Conservation (phyloP, 92 coral and sea anemone genomes). For the Porites lobata region DNA sequence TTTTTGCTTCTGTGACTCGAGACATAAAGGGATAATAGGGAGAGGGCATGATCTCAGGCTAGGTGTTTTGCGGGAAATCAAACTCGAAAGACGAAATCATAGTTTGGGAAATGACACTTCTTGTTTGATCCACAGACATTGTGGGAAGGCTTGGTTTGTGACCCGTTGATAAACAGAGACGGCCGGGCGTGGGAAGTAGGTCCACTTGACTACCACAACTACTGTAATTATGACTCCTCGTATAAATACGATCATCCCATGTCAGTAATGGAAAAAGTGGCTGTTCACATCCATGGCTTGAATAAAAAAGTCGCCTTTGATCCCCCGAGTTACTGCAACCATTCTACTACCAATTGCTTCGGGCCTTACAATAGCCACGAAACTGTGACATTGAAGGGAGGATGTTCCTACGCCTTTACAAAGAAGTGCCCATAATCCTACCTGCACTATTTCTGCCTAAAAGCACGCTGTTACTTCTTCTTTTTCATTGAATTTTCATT, state of each 20-base stretch:
- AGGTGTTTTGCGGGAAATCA: too few relatives aligned
- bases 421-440: too few relatives aligned
- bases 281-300: conserved; percentile 57
- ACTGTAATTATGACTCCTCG: too few relatives aligned
- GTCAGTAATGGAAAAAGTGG: not conserved
- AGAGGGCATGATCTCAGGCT: too few relatives aligned
- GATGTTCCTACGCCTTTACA: too few relatives aligned
- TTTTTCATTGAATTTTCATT: too few relatives aligned
- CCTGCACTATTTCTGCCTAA: too few relatives aligned
- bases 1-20: too few relatives aligned
- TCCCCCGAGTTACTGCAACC: conserved; percentile 58
- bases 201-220: not conserved
- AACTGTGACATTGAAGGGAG: conserved; percentile 18
- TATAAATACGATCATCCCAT: not conserved
- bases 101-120: not conserved
- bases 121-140: not conserved
- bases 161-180: conserved; percentile 6
- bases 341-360: conserved; percentile 71
- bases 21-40: too few relatives aligned
- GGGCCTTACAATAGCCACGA: conserved; percentile 75
- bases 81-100: too few relatives aligned
- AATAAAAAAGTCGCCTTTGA: conserved; percentile 80
- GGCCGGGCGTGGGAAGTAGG: conserved; percentile 8
- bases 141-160: conserved; percentile 21
- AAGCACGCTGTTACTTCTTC: too few relatives aligned